A percentile compares a stretch with the other conserved stretches of the same genome.
These are phyloP conservation scores for Lacanobia wlatinum DNA, from an alignment of 2,888 invertebrate species.

Conservation along the genomic window DNA sequence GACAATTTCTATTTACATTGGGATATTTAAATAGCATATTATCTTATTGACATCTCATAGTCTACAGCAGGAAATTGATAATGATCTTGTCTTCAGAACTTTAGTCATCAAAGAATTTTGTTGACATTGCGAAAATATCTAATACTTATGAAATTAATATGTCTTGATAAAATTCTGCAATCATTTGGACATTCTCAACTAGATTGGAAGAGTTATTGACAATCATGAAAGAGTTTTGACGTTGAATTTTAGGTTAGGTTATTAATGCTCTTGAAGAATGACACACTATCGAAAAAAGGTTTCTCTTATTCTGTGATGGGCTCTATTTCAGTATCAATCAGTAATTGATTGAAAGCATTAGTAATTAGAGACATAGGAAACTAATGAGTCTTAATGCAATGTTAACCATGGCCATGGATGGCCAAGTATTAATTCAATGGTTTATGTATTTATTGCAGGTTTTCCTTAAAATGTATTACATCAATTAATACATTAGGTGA, in stretches of 20 bases:
- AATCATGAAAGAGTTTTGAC: background rate
- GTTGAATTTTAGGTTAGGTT: slow-evolving; percentile 46
- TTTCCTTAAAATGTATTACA: slow-evolving; percentile 34
- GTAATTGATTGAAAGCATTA: slow-evolving; percentile 1
- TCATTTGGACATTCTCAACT: slow-evolving; percentile 15
- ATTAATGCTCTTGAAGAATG: background rate
- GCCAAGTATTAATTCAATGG: slow-evolving; percentile 1
- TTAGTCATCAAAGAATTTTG: background rate
- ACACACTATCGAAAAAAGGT: background rate
- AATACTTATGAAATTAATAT: slow-evolving; percentile 6
- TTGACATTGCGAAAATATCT: slow-evolving; percentile 17
- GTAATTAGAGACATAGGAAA: background rate
- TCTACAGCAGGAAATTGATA: background rate
- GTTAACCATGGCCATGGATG: background rate
- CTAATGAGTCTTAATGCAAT: slow-evolving; percentile 1
- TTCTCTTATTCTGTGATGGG: background rate
- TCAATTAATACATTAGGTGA: background rate
- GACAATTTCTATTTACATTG: slow-evolving; percentile 5
- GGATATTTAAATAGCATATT: background rate
- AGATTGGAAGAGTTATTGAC: slow-evolving; percentile 5
- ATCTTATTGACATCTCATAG: slow-evolving; percentile 15
- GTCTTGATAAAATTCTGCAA: slow-evolving; percentile 33
- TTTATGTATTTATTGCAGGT: slow-evolving; percentile 7
- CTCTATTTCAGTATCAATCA: background rate
- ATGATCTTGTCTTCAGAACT: slow-evolving; percentile 7